Evolutionary conservation across 1,140 invertebrate genomes (phyloP).

Genomic region (Araneus ventricosus): DNA sequence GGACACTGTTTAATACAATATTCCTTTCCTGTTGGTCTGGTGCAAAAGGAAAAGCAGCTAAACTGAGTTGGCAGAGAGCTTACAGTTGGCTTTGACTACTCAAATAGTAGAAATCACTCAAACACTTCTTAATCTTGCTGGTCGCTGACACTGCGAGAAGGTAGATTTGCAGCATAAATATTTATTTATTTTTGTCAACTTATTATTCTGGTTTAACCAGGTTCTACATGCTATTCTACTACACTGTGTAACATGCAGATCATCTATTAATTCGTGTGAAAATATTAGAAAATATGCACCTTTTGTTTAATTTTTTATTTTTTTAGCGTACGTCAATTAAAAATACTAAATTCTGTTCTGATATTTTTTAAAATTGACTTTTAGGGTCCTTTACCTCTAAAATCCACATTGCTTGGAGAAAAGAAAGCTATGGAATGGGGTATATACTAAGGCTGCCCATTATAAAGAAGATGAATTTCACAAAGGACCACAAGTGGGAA

Average conservation of each 20-base stretch:
- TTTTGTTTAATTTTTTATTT: too few relatives aligned
- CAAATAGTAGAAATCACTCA: conserved; percentile 98
- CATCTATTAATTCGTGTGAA: too few relatives aligned
- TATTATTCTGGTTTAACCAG: too few relatives aligned
- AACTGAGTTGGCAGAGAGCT: conserved; percentile 87
- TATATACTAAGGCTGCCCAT: conserved; percentile 97
- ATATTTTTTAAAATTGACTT: background rate
- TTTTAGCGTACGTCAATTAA: too few relatives aligned
- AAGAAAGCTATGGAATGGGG: conserved; percentile 84
- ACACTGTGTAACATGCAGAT: too few relatives aligned
- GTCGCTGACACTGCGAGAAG: conserved; percentile 99
- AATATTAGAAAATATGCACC: too few relatives aligned
- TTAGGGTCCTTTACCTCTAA: conserved; percentile 94
- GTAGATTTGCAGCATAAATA: conserved; percentile 77
- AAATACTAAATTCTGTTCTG: too few relatives aligned
- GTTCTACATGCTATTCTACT: too few relatives aligned
- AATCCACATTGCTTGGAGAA: conserved; percentile 87
- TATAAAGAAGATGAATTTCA: conserved; percentile 99
- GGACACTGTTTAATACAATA: conserved; percentile 99
- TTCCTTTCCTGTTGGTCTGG: conserved; percentile 99
- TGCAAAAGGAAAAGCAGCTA: conserved; percentile 89
- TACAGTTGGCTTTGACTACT: conserved; percentile 93
- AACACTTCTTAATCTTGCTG: conserved; percentile 97
- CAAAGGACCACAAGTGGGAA: conserved; percentile 84
- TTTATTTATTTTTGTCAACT: too few relatives aligned